Percentiles rank a stretch among this genome's conserved stretches.
Evolutionary conservation across 2,797 vertebrate genomes (phyloP).

Genomic region (Iguana delicatissima): DNA sequence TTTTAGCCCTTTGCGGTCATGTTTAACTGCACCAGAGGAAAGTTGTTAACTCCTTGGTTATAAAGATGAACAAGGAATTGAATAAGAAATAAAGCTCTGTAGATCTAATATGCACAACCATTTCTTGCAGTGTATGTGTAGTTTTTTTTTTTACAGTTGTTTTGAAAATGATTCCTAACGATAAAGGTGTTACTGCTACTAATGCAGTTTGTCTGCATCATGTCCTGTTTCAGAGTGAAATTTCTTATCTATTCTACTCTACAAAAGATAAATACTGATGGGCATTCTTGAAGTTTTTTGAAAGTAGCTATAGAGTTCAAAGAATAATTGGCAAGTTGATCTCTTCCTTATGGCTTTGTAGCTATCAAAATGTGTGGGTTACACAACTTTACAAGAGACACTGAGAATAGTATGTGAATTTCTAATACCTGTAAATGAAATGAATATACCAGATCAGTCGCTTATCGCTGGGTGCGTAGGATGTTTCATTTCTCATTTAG

Average conservation of each 20-base stretch:
- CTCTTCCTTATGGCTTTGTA: background rate
- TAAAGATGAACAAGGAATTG: background rate
- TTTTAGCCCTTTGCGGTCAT: conserved; percentile 37
- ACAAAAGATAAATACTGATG: fast-evolving
- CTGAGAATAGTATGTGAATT: background rate
- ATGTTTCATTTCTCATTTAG: background rate
- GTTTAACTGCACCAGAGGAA: conserved; percentile 9
- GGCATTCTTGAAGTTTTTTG: fast-evolving
- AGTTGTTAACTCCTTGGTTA: conserved; percentile 10
- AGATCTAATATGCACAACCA: background rate
- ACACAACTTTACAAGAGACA: background rate
- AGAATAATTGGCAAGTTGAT: background rate
- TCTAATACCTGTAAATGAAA: conserved; percentile 19
- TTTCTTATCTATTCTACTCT: background rate
- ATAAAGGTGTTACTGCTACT: background rate
- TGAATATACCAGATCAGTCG: background rate
- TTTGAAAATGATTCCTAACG: background rate
- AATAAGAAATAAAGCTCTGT: background rate
- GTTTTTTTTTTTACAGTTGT: background rate
- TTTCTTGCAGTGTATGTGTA: background rate
- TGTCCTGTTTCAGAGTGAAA: background rate
- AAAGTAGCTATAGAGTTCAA: background rate
- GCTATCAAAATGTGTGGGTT: background rate
- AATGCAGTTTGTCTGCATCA: background rate
- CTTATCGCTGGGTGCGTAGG: conserved; percentile 12